These are phyloP conservation scores for Sesia bembeciformis DNA, from an alignment of 2,888 invertebrate species.

Conservation along the genomic window DNA sequence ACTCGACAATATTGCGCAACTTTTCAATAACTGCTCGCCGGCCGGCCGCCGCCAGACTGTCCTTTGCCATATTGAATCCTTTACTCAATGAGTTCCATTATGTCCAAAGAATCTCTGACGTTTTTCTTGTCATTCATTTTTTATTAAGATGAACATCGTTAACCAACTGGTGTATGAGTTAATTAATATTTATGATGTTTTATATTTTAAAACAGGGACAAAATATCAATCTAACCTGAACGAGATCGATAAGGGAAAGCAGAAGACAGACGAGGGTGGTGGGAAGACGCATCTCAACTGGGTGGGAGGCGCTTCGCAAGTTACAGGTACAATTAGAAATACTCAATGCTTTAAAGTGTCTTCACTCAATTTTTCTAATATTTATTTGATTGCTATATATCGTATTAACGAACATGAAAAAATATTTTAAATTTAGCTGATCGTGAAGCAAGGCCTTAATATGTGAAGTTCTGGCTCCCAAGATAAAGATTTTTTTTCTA, in stretches of 20 bases:
- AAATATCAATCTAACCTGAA: slow-evolving; percentile 85
- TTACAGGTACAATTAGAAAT: slow-evolving; percentile 39
- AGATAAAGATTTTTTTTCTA: no score
- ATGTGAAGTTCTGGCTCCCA: background rate
- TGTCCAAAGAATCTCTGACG: slow-evolving; percentile 11
- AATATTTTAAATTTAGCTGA: no score
- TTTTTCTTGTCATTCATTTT: slow-evolving; percentile 1
- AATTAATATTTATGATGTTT: slow-evolving; percentile 8
- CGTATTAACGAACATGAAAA: no score
- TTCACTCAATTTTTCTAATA: no score
- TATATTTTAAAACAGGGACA: slow-evolving; percentile 72
- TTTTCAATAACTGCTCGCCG: slow-evolving; percentile 70
- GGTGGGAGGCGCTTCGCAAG: slow-evolving; percentile 66
- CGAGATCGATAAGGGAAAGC: slow-evolving; percentile 86
- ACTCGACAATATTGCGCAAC: slow-evolving; percentile 73
- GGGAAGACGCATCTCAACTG: slow-evolving; percentile 71
- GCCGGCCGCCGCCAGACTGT: slow-evolving; percentile 33
- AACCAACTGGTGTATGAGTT: background rate
- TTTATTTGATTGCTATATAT: no score
- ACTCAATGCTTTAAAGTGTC: no score
- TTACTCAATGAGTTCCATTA: slow-evolving; percentile 44
- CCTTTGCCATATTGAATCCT: slow-evolving; percentile 65
- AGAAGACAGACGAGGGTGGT: slow-evolving; percentile 79
- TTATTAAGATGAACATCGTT: background rate
- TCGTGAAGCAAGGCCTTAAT: background rate